These are phyloP conservation scores for Microplitis manilae DNA, from an alignment of 2,888 invertebrate genomes.

Conservation along the genomic window DNA sequence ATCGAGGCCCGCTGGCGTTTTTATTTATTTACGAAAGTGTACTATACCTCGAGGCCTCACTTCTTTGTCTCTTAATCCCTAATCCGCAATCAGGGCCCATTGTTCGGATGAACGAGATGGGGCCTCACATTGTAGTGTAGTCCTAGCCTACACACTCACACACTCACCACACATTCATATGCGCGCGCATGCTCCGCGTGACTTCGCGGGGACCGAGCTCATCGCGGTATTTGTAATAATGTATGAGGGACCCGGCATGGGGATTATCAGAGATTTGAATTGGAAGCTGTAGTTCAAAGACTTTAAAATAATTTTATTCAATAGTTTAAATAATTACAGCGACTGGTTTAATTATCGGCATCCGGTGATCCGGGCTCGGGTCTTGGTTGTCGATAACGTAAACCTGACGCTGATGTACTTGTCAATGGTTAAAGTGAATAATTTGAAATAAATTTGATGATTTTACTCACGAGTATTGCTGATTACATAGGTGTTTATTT, in stretches of 20 bases:
- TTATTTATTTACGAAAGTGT: constrained; percentile 51
- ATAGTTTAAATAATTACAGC: too few relatives aligned
- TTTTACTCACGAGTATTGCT: neutral
- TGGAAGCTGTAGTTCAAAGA: neutral
- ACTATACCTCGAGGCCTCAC: constrained; percentile 40
- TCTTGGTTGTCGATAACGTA: too few relatives aligned
- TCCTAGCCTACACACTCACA: neutral
- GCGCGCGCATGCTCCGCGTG: constrained; percentile 49
- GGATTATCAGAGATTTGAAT: constrained; percentile 13
- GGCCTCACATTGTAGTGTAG: constrained; percentile 37
- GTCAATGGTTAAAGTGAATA: neutral
- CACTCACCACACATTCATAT: constrained; percentile 51
- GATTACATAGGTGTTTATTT: neutral
- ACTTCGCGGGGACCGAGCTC: constrained; percentile 17
- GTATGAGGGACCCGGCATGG: neutral
- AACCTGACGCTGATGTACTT: neutral
- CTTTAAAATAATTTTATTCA: too few relatives aligned
- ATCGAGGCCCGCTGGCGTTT: constrained; percentile 28
- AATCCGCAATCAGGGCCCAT: constrained; percentile 69
- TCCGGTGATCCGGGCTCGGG: too few relatives aligned
- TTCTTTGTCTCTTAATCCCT: constrained; percentile 67
- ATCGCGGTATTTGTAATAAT: neutral
- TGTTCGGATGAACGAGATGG: constrained; percentile 58
- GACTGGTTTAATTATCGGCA: too few relatives aligned
- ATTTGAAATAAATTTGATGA: neutral